Evolutionary conservation across 2,888 invertebrate genomes (phyloP), one percentile per base, ranked within the genome.

Genomic region (Cephalotes varians): DNA sequence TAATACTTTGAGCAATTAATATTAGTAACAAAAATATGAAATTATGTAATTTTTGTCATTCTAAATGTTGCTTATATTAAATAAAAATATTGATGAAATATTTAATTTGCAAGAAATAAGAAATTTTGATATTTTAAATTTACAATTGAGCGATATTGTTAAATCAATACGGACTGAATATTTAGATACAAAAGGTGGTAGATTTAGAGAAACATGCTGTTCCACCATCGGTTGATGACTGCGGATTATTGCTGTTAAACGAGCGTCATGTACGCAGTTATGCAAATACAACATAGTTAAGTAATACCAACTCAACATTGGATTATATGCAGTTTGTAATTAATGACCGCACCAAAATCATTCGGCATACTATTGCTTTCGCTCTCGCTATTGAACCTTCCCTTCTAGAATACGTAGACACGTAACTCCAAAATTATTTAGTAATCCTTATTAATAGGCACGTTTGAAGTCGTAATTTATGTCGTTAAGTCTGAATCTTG

Each of bases 281-380:
- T 65, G 76, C 76, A 65, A 76, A 76, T 65, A 51, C 65, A 54
- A 54, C 60, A 60, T 60, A 60, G 73, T 76, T 76, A 76, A 76
- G 76, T 76, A 76, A 65, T 65, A 40, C 65, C 54, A 54, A 65
- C n/a, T 76, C 51, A 40, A 76, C 65, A 31, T 65, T 40, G 65
- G 64, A 76, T 76, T 76, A 65, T 49, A 40, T 28, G 28, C 34
- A 51, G 76, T 51, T 51, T 51, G 49, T 65, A 76, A 76, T 54
- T 76, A 76, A 76, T 76, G 76, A 76, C 51, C 65, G 40, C 76
- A 25, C 21, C 65, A 25, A 76, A 76, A 76, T 76, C 51, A 65
- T 76, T 76, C 51, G 65, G 21, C 44, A 25, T 56, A 40, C 9
- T 21, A 40, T 40, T 18, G 76, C 65, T 65, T 28, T 47, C 54